Evolutionary conservation across 2,113 vertebrate genomes (phyloP), one percentile per base, ranked within the genome.

Genomic region (Aegithalos caudatus): DNA sequence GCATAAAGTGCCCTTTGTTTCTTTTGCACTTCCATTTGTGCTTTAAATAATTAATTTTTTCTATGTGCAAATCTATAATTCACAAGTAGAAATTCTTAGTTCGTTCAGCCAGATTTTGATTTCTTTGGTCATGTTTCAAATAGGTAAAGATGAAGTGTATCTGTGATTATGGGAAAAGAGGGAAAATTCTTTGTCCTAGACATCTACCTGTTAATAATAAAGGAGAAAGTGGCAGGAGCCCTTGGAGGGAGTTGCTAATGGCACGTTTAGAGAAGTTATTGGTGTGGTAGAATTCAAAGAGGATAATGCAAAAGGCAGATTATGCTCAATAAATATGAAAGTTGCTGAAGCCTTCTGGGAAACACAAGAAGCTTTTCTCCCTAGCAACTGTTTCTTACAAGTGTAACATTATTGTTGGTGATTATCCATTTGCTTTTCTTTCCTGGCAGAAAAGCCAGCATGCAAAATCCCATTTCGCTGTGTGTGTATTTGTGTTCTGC

Each of bases 281-380:
- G 67, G 74, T 83, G 85, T 80, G 93, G 56, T 61, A 82, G 76
- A 47, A 96, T 65, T 92, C 85, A 90, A 96, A 90, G 79, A 56
- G 85, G 48, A 74, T 67, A 71, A 91, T 61, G 84, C 51, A 91
- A 84, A 95, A 91, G 50, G 83, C 56, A 83, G 92, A 97, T 97
- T 97, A 95, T 51, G 29, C 53, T 70, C 83, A 91, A 78, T 92
- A 93, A 97, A 95, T 91, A 95, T 72, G 90, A 90, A 89, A 94
- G 48, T 66, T 31, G 19, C 71, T 47, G 73, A n/a, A 95, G 71
- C 70, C 81, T 95, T 86, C 71, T 88, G 90, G 81, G 88, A 96
- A 93, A 70, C 40, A 22, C 40, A 23, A 35, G 56, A 21, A 90
- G 86, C 29, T 94, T 94, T 97, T 90, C 51, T 64, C 79, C 27